Percentiles rank a stretch among this genome's conserved stretches.
Conservation (phyloP, 2,113 vertebrate species). For the Aythya baeri region DNA sequence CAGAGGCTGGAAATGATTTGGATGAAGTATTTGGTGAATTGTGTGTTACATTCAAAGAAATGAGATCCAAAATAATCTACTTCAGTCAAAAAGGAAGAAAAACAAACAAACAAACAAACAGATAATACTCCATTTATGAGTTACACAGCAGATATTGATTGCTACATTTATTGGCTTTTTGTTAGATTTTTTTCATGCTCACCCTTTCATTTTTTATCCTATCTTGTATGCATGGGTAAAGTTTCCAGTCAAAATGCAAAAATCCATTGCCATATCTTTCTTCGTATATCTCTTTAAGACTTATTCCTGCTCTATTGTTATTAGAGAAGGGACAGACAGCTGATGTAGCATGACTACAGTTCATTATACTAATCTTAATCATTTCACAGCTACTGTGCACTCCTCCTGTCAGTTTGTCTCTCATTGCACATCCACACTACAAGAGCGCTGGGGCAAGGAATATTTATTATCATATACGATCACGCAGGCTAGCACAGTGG, state of each 20-base stretch:
- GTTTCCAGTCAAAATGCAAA: neutral
- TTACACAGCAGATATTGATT: neutral
- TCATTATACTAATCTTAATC: constrained; percentile 22
- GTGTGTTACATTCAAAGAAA: neutral
- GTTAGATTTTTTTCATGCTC: neutral
- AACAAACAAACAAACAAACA: neutral
- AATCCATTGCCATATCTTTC: neutral
- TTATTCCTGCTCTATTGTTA: neutral
- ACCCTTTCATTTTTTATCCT: neutral
- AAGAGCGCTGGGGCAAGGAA: neutral
- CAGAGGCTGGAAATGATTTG: neutral
- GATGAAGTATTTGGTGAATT: neutral
- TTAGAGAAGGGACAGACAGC: neutral
- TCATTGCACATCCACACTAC: neutral
- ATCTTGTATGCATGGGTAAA: neutral
- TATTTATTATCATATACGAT: neutral
- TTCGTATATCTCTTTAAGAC: neutral
- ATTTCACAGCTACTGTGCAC: neutral
- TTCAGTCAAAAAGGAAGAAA: neutral
- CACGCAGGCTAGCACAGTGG: fast-evolving
- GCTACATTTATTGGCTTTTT: neutral
- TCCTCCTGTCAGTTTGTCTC: constrained; percentile 15
- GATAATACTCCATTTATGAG: neutral
- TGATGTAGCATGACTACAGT: neutral
- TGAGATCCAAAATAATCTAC: neutral